Evolutionary conservation across 1,140 invertebrate species (phyloP), one percentile per base, ranked within the genome.

Genomic region (Drosophila dunni): DNA sequence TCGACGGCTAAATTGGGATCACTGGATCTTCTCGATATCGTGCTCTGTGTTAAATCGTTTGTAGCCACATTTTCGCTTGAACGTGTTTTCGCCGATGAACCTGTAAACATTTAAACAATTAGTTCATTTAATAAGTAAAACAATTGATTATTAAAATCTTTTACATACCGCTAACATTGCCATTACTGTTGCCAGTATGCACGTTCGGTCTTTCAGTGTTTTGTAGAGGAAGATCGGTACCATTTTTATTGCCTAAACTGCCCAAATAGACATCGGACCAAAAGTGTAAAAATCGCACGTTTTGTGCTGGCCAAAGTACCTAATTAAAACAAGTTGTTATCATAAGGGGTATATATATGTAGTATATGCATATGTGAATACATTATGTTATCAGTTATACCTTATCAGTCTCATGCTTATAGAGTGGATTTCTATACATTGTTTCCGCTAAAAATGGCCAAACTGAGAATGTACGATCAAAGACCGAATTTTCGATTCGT

Each of bases 241-340:
- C 76, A 50, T 92, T 92, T 83, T 91, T 91, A 67, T 91, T 92
- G 15, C 89, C 91, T 67, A 92, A 79, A 58, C 90, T 94, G 63
- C 95, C 96, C 69, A 97, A 93, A 93, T 98, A 98, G 20, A 98
- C 95, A 70, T 96, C 96, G 46, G 94, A 94, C 98, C 98, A 98
- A 64, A 98, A 93, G 36, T 94, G 94, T 85, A 98, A 93, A 88
- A 97, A 95, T 64, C 97, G 94, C 46, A 98, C 95, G 92, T 96
- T 96, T 92, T 95, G 97, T 80, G 96, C 95, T 48, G 97, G 97
- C 95, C 96, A 97, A 81, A 98, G 93, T 79, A 98, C 96, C 90
- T 91, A 51, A 8, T 42, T 60, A 51, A 8, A n/a, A 40, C 13
- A 96, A 97, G 91, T 45, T 91, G 13, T 10, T 40, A 56, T 64